phyloP scores from a whole-genome alignment of 1,140 invertebrate genomes.

The Papilio helenus region DNA sequence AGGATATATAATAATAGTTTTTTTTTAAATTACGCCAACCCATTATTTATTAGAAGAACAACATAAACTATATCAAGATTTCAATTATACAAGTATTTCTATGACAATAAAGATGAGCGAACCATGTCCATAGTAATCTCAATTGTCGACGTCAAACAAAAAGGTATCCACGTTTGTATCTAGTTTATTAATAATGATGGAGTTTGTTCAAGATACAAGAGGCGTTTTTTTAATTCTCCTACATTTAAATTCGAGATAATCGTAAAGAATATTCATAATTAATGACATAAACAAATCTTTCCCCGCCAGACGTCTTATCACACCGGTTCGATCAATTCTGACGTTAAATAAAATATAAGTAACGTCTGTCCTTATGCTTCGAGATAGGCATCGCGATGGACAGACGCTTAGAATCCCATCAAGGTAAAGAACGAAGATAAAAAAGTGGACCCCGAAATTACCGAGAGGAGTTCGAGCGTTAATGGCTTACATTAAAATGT shows the following conservation, averaged over 20 bases:
- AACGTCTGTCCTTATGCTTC: constrained; percentile 78
- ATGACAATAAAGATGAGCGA: not conserved
- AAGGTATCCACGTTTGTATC: not conserved
- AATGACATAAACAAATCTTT: constrained; percentile 79
- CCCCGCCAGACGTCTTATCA: constrained; percentile 68
- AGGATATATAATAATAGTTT: too few relatives aligned
- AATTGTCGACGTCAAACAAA: constrained; percentile 1
- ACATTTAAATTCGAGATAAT: constrained; percentile 49
- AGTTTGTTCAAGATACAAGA: not conserved
- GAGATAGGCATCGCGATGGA: constrained; percentile 79
- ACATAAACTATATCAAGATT: not conserved
- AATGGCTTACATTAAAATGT: constrained; percentile 80
- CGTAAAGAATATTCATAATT: constrained; percentile 69
- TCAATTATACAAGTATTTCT: not conserved
- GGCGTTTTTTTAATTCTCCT: constrained; percentile 36
- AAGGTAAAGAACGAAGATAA: constrained; percentile 66
- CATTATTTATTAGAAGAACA: too few relatives aligned
- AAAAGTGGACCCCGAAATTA: constrained; percentile 76
- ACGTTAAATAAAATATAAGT: constrained; percentile 83
- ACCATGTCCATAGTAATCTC: constrained; percentile 2
- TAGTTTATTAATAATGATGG: constrained; percentile 23
- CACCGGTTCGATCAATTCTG: constrained; percentile 75
- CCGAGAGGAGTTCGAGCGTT: constrained; percentile 71
- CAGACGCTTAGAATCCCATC: constrained; percentile 79
- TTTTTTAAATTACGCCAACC: too few relatives aligned